Evolutionary conservation across 2,888 invertebrate species (phyloP).

Genomic region (Folsomia candida): DNA sequence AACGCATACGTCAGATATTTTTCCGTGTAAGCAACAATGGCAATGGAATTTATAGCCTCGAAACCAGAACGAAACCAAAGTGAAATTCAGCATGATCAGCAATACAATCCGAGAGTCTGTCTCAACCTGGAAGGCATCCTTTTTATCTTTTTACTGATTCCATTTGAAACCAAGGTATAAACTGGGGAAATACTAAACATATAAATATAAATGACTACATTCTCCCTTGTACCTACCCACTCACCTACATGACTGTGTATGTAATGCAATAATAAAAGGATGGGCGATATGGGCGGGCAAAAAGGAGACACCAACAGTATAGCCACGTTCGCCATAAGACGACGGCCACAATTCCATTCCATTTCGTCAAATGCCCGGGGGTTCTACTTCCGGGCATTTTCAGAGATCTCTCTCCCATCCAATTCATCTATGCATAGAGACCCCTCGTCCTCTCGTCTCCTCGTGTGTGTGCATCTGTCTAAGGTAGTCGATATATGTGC

Average conservation of each 20-base stretch:
- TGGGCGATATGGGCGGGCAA: background rate
- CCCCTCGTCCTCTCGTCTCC: background rate
- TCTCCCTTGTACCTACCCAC: background rate
- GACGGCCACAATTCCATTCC: conserved; percentile 41
- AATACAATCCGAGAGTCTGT: conserved; percentile 15
- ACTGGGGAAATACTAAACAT: conserved; percentile 18
- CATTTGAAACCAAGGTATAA: conserved; percentile 13
- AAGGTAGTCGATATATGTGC: background rate
- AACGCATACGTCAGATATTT: conserved; percentile 20
- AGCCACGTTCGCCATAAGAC: background rate
- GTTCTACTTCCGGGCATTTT: conserved; percentile 36
- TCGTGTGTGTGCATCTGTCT: background rate
- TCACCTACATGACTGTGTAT: background rate
- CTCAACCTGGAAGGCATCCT: conserved; percentile 19
- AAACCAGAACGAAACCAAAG: conserved; percentile 19
- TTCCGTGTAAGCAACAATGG: conserved; percentile 11
- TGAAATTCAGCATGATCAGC: conserved; percentile 35
- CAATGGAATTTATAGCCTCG: conserved; percentile 17
- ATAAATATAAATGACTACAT: conserved; percentile 17
- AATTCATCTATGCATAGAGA: conserved; percentile 22
- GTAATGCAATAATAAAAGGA: background rate
- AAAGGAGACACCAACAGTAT: no score
- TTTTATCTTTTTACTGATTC: conserved; percentile 22
- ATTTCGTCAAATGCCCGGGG: conserved; percentile 39
- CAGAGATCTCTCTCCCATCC: conserved; percentile 29